These are phyloP conservation scores for Callimorpha dominula DNA, from an alignment of 2,888 invertebrate species.

Conservation along the genomic window DNA sequence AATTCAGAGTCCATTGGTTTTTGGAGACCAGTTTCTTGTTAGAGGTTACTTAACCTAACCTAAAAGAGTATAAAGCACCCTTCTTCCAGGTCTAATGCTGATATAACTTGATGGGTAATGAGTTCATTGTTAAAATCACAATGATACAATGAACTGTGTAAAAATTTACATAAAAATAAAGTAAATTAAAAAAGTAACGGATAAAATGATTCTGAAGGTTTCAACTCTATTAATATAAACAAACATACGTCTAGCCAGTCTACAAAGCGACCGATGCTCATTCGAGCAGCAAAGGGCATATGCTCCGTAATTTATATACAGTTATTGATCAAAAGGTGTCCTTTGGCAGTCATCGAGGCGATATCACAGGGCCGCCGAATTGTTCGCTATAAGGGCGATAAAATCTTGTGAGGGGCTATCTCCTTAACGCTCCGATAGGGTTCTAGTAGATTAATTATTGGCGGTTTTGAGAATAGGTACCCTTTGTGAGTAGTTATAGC, in stretches of 20 bases:
- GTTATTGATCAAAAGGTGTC: conserved; percentile 86
- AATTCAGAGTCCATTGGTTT: too few relatives aligned
- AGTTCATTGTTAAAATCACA: too few relatives aligned
- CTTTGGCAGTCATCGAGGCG: conserved; percentile 83
- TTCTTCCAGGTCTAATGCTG: neutral
- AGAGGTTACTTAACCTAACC: too few relatives aligned
- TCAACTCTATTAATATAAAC: conserved; percentile 17
- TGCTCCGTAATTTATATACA: conserved; percentile 86
- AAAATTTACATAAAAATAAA: neutral
- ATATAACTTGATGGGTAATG: too few relatives aligned
- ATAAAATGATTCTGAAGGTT: neutral
- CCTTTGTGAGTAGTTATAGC: conserved; percentile 13
- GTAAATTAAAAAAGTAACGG: neutral
- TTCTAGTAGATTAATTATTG: conserved; percentile 64
- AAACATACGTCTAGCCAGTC: conserved; percentile 6
- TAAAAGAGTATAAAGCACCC: neutral
- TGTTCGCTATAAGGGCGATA: conserved; percentile 80
- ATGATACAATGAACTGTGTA: too few relatives aligned
- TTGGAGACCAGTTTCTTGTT: too few relatives aligned
- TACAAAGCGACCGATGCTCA: conserved; percentile 78
- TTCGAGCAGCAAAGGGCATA: conserved; percentile 83
- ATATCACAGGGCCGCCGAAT: conserved; percentile 74
- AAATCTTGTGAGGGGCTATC: conserved; percentile 75
- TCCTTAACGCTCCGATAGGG: conserved; percentile 68
- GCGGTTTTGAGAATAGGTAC: conserved; percentile 48